Evolutionary conservation across 2,888 invertebrate species (phyloP), one percentile per base, ranked within the genome.

Genomic region (Cancer borealis): DNA sequence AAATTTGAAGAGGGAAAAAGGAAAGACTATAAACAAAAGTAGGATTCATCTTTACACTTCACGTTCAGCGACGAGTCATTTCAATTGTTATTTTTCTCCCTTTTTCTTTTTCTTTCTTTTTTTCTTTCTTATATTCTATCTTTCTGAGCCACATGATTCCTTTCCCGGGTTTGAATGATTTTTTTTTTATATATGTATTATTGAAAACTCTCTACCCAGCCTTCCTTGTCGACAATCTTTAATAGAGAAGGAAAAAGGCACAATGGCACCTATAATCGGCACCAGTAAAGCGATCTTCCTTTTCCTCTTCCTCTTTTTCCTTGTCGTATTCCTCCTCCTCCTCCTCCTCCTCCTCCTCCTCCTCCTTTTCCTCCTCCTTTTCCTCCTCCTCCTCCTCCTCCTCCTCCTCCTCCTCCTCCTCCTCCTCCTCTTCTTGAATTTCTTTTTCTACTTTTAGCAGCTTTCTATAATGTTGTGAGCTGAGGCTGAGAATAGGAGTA

Each of bases 221-320:
- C 66, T 66, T 66, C 66, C 66, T 66, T 6, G 66, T 66, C 66
- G 66, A n/a, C 66, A 66, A 21, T 66, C 66, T 66, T 66, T 21
- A 66, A 66, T 66, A 66, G 66, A n/a, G 66, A 21, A 66, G 66
- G n/a, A 66, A 66, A n/a, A 21, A 66, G 66, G 21, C 66, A 66
- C 66, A 66, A 66, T 66, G 66, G 66, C 66, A 66, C n/a, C 66
- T 66, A 21, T 66, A 66, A 66, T 66, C 54, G 54, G 54, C 54
- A 54, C 54, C 54, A 66, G 66, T 66, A 66, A n/a, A n/a, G 66
- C 66, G 21, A 66, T 66, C 66, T 66, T 66, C 66, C n/a, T 14
- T 79, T 79, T 30, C 79, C 79, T 79, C 21, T 79, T 30, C 30
- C 30, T 79, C 79, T 79, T 79, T 30, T 79, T 79, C 30, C 79